phyloP scores from a whole-genome alignment of 2,888 invertebrate species.

The Acronicta leporina region DNA sequence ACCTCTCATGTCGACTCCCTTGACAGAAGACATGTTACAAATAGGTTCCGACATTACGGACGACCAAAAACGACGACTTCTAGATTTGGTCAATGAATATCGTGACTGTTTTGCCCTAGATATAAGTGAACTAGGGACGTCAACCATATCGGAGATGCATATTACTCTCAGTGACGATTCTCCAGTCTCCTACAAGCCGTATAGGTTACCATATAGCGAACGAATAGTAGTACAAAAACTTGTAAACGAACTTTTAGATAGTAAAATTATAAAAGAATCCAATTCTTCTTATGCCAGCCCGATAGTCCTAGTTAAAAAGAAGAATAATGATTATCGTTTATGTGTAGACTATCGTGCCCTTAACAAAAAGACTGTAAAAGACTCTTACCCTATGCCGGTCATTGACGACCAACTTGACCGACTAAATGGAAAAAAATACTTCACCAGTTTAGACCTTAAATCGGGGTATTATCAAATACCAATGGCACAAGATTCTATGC shows the following conservation, averaged over 20 bases:
- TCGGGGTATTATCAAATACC: conserved; percentile 15
- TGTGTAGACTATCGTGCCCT: conserved; percentile 1
- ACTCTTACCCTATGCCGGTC: not conserved
- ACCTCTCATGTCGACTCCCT: too few species aligned
- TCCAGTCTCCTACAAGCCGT: not conserved
- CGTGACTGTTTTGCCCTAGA: too few species aligned
- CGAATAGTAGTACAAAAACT: not conserved
- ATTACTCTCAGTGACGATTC: too few species aligned
- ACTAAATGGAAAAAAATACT: conserved; percentile 4
- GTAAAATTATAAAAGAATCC: conserved; percentile 1
- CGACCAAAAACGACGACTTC: too few species aligned
- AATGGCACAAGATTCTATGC: conserved; percentile 2
- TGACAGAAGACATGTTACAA: too few species aligned
- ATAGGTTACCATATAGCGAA: not conserved
- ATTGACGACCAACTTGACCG: conserved; percentile 13
- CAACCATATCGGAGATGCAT: too few species aligned
- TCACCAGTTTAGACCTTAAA: conserved; percentile 11
- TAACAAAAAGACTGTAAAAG: conserved; percentile 4
- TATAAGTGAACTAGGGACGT: too few species aligned
- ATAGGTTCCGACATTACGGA: too few species aligned
- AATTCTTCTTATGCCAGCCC: conserved; percentile 3
- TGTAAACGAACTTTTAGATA: not conserved
- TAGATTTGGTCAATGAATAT: too few species aligned
- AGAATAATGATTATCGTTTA: not conserved
- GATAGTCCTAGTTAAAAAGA: not conserved